phyloP scores from a whole-genome alignment of 2,113 vertebrate species.

The Hyaena hyaena region DNA sequence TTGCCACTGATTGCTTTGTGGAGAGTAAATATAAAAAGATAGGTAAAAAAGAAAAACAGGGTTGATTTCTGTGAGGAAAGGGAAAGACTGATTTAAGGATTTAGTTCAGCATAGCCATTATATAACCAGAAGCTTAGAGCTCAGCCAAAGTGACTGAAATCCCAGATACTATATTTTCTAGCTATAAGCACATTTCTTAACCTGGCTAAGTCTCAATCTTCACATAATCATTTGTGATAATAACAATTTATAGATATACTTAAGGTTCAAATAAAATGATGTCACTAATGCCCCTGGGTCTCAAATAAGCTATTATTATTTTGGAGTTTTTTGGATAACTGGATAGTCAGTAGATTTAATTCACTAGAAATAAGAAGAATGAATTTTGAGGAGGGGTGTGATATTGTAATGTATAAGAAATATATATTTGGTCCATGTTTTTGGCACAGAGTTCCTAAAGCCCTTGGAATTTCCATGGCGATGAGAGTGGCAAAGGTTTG shows the following conservation, averaged over 20 bases:
- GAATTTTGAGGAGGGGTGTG: background rate
- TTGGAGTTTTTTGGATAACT: background rate
- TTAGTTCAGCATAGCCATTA: background rate
- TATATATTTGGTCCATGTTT: background rate
- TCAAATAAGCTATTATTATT: background rate
- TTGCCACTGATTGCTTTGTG: background rate
- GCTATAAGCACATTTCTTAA: background rate
- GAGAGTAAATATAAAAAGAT: background rate
- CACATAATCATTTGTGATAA: background rate
- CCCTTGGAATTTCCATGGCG: background rate
- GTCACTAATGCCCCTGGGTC: background rate
- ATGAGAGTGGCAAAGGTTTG: background rate
- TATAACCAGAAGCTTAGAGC: background rate
- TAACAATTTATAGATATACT: background rate
- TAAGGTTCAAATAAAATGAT: background rate
- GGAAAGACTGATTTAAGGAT: background rate
- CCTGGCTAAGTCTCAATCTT: background rate
- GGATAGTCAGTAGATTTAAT: background rate
- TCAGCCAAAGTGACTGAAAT: background rate
- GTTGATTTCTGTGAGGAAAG: background rate
- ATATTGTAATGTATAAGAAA: background rate
- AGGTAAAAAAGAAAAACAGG: background rate
- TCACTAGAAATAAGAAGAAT: background rate
- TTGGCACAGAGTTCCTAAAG: background rate
- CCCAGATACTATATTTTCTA: background rate